Conservation (phyloP, 2,888 invertebrate genomes). For the Ormyrus pomaceus region DNA sequence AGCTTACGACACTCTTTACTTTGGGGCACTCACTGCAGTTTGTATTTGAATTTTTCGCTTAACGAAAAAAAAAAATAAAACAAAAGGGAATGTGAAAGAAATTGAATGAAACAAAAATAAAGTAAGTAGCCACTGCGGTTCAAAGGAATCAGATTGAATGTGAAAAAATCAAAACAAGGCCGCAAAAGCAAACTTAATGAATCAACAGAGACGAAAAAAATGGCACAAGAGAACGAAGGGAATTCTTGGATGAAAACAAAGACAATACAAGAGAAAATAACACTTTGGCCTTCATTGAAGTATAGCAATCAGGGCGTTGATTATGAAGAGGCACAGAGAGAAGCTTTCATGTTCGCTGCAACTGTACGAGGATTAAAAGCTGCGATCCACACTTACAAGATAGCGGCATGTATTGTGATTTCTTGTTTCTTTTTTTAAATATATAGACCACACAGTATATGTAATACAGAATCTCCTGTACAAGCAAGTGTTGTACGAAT, state of each 20-base stretch:
- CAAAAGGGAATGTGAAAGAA: not conserved
- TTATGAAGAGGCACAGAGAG: slow-evolving; percentile 14
- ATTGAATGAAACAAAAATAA: not conserved
- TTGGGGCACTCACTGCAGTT: not conserved
- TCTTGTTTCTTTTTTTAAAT: not conserved
- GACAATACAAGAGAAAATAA: not conserved
- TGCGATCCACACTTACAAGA: slow-evolving; percentile 19
- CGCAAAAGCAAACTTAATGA: too few species aligned
- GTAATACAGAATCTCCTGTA: not conserved
- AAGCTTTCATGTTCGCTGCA: slow-evolving; percentile 1
- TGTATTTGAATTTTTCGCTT: too few species aligned
- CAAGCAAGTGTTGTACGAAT: not conserved
- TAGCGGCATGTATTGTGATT: not conserved
- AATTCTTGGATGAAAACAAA: not conserved
- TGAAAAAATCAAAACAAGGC: too few species aligned
- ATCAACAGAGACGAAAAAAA: not conserved
- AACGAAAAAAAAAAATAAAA: not conserved
- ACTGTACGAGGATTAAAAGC: slow-evolving; percentile 26
- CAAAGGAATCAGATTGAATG: too few species aligned
- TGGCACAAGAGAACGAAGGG: not conserved
- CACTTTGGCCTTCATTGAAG: slow-evolving; percentile 3
- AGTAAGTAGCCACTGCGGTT: not conserved
- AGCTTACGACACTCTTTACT: slow-evolving; percentile 16
- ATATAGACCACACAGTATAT: not conserved
- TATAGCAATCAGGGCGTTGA: slow-evolving; percentile 8